phyloP scores from a whole-genome alignment of 2,113 vertebrate species.

The Stigmatopora argus region DNA sequence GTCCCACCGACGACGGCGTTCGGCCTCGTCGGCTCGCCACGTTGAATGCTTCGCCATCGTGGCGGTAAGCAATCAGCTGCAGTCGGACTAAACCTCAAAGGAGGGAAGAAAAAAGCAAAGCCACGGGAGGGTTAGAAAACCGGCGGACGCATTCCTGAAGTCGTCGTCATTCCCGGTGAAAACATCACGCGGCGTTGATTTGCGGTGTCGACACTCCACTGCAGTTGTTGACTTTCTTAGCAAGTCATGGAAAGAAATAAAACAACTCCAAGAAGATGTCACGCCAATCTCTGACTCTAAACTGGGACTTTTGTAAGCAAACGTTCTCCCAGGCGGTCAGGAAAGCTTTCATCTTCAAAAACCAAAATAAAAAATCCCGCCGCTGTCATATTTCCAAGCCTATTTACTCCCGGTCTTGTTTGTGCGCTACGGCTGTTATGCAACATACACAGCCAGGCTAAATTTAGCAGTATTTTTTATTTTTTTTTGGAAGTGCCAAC shows the following conservation, averaged over 20 bases:
- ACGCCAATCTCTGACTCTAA: slow-evolving; percentile 5
- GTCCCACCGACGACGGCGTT: slow-evolving; percentile 62
- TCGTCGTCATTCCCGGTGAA: slow-evolving; percentile 23
- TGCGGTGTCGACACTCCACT: slow-evolving; percentile 22
- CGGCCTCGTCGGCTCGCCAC: slow-evolving; percentile 47
- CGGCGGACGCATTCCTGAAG: slow-evolving; percentile 14
- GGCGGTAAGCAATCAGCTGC: slow-evolving; percentile 56
- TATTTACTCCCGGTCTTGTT: slow-evolving; percentile 16
- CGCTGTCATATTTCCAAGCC: slow-evolving; percentile 27
- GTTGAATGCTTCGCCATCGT: slow-evolving; percentile 68
- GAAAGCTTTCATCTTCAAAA: slow-evolving; percentile 30
- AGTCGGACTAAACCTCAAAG: slow-evolving; percentile 38
- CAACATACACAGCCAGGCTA: slow-evolving; percentile 4
- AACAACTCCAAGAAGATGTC: slow-evolving; percentile 14
- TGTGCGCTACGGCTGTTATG: slow-evolving; percentile 20
- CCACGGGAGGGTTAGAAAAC: slow-evolving; percentile 9
- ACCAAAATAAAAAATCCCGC: slow-evolving; percentile 3
- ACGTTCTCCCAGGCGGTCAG: slow-evolving; percentile 27
- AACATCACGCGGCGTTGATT: slow-evolving; percentile 64
- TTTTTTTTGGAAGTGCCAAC: background rate
- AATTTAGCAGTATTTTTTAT: background rate
- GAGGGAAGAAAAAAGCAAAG: slow-evolving; percentile 1
- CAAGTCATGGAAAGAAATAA: slow-evolving; percentile 11
- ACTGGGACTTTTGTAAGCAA: slow-evolving; percentile 35
- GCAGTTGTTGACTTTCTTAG: slow-evolving; percentile 17